Evolutionary conservation across 2,113 vertebrate genomes (phyloP), one percentile per base, ranked within the genome.

Genomic region (Chloropsis hardwickii): DNA sequence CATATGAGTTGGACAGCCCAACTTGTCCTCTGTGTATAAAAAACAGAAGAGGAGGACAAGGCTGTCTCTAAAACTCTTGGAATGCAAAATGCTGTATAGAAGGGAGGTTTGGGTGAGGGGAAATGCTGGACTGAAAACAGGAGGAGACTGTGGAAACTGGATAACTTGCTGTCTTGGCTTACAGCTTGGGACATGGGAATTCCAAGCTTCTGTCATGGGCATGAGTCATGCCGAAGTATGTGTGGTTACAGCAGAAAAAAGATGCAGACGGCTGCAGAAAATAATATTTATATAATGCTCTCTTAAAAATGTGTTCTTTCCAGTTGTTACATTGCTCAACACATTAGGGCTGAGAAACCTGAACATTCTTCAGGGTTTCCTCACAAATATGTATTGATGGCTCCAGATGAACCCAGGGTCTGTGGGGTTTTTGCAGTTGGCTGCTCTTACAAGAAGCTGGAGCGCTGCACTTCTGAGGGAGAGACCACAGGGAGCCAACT

Each of bases 201-300:
- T 94, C 66, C 80, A 96, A 62, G 67, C 83, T 95, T 42, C 65
- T 96, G 78, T 94, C 61, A 74, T 37, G 61, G 82, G 42, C n/a
- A 13, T 88, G 86, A 94, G 72, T 86, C 82, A 94, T 72, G 19
- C 45, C 94, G 50, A 44, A 60, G 5, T 87, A 79, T 92, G 50
- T 86, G 79, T 94, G 91, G 89, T 94, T 95, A 94, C 74, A 86
- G 86, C 70, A 95, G 72, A 25, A 42, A 91, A 91, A 94, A 94
- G 45, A 92, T 85, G 91, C 81, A 94, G 86, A 92, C 0, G 1
- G 14, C 48, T 97, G 92, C 79, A 92, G 77, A 94, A 96, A 94
- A 79, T 72, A 13, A 40, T 73, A 54, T 88, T 95, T 79, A 74
- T 88, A 25, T 31, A 67, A 35, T 70, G 47, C 12, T 96, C 48